Evolutionary conservation across 2,888 invertebrate species (phyloP).

Genomic region (Macroteleia sp.): DNA sequence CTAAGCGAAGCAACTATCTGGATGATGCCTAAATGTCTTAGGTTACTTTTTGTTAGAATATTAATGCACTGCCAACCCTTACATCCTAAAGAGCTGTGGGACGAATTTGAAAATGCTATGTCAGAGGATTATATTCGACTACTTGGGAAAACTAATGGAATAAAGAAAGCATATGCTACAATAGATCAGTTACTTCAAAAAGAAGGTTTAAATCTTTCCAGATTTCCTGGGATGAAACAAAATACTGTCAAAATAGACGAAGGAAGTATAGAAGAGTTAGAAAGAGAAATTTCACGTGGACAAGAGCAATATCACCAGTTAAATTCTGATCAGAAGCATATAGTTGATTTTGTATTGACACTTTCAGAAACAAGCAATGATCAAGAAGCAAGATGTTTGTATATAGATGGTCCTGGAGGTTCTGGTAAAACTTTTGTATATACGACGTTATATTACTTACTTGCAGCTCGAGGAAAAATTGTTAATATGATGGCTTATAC

Average conservation of each 20-base stretch:
- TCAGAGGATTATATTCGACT: too few relatives aligned
- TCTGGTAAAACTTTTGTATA: conserved; percentile 82
- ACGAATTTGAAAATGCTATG: conserved; percentile 68
- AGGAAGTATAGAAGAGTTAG: not conserved
- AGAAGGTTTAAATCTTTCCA: not conserved
- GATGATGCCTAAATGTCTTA: conserved; percentile 64
- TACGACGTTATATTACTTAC: conserved; percentile 59
- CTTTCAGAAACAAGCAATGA: not conserved
- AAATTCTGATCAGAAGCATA: not conserved
- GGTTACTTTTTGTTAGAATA: too few relatives aligned
- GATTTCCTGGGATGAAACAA: not conserved
- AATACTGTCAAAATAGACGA: not conserved
- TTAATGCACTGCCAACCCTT: too few relatives aligned
- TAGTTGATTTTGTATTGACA: not conserved
- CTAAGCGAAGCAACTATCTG: too few relatives aligned
- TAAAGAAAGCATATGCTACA: not conserved
- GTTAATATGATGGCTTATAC: conserved; percentile 33
- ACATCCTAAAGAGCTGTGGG: too few relatives aligned
- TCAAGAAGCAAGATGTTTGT: conserved; percentile 17
- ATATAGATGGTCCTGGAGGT: conserved; percentile 81
- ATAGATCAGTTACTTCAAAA: not conserved
- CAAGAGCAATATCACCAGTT: not conserved
- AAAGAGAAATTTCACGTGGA: not conserved
- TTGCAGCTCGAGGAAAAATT: conserved; percentile 37
- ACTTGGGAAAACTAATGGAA: not conserved